Conservation (phyloP, 2,888 invertebrate species). For the Aporophyla nigra region DNA sequence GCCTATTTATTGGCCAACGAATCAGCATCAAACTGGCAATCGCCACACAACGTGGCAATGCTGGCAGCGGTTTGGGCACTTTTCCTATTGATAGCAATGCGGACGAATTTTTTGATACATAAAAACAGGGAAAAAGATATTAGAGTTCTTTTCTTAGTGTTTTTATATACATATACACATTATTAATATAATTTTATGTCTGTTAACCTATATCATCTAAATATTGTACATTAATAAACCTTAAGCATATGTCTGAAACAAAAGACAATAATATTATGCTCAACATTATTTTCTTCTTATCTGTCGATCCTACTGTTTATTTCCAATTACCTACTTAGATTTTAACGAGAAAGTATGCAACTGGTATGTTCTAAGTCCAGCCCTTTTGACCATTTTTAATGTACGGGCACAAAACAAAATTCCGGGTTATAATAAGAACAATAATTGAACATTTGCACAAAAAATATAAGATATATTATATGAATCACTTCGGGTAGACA, state of each 20-base stretch:
- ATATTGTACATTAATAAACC: too few relatives aligned
- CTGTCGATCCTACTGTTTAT: not conserved
- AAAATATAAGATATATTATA: slow-evolving; percentile 77
- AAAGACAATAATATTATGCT: not conserved
- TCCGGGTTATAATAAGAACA: slow-evolving; percentile 64
- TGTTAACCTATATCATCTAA: too few relatives aligned
- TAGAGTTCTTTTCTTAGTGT: too few relatives aligned
- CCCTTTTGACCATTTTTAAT: slow-evolving; percentile 39
- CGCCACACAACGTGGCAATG: too few relatives aligned
- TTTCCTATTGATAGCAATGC: too few relatives aligned
- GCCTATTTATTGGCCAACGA: too few relatives aligned
- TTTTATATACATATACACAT: too few relatives aligned
- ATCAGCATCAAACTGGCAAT: too few relatives aligned
- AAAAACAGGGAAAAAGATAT: too few relatives aligned
- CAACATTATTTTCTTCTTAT: not conserved
- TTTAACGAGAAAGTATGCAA: not conserved
- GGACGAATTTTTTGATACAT: too few relatives aligned
- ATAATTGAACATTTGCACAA: slow-evolving; percentile 71
- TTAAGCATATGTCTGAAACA: not conserved
- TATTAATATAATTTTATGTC: too few relatives aligned
- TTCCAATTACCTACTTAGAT: not conserved
- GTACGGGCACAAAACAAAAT: slow-evolving; percentile 49
- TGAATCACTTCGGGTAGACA: slow-evolving; percentile 77
- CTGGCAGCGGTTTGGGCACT: too few relatives aligned
- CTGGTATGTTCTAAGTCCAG: not conserved